Conservation (phyloP, 64 coral and sea anemone genomes). For the Cladopsammia gracilis region DNA sequence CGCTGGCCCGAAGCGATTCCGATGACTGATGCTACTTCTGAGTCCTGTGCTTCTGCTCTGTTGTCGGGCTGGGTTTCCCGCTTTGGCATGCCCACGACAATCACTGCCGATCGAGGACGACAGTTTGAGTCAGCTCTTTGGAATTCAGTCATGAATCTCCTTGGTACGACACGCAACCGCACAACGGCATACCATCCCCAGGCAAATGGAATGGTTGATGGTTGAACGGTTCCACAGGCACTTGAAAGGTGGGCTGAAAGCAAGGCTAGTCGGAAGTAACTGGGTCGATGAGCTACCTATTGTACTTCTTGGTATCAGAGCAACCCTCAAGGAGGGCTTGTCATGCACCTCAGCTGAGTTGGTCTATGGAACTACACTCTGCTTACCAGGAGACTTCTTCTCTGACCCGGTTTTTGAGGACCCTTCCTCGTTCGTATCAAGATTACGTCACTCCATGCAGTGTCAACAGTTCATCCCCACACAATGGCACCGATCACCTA, state of each 20-base stretch:
- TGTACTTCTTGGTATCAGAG: slow-evolving; percentile 55
- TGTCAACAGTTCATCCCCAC: neutral
- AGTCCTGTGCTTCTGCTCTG: slow-evolving; percentile 8
- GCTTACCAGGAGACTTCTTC: no score
- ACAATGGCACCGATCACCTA: neutral
- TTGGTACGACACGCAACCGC: slow-evolving; percentile 25
- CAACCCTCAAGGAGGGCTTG: neutral
- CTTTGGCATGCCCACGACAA: slow-evolving; percentile 36
- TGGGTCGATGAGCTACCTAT: slow-evolving; percentile 50
- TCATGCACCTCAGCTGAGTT: no score
- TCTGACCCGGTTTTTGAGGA: no score
- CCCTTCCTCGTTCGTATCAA: no score
- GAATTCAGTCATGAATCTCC: slow-evolving; percentile 28
- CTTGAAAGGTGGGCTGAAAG: slow-evolving; percentile 50
- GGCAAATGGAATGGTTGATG: slow-evolving; percentile 38
- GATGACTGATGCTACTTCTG: slow-evolving; percentile 20
- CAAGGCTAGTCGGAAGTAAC: neutral
- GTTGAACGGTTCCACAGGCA: slow-evolving; percentile 60
- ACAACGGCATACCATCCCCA: slow-evolving; percentile 68
- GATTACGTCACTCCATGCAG: no score
- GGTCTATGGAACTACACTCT: no score
- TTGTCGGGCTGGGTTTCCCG: slow-evolving; percentile 20
- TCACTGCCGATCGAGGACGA: slow-evolving; percentile 51
- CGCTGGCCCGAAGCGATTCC: slow-evolving; percentile 68
- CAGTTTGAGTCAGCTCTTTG: slow-evolving; percentile 41